A percentile compares a stretch with the other conserved stretches of the same genome.
phyloP scores from a whole-genome alignment of 2,113 vertebrate genomes.

The Prinia subflava region DNA sequence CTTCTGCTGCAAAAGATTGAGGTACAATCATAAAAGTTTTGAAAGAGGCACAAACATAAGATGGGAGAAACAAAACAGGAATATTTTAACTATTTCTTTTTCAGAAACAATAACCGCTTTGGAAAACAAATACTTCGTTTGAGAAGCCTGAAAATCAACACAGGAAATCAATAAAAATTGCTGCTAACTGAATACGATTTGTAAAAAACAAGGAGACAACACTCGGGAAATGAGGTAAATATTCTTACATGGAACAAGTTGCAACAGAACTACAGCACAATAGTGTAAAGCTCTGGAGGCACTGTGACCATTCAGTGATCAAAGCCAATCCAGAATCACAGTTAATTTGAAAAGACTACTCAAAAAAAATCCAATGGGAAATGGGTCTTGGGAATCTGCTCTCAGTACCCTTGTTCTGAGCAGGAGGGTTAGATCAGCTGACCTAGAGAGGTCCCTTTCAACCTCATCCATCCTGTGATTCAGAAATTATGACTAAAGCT shows the following conservation, averaged over 20 bases:
- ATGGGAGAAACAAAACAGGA: neutral
- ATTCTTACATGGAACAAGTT: neutral
- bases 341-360: neutral
- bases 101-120: neutral
- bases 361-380: neutral
- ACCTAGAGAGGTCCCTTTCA: neutral
- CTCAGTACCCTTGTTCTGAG: neutral
- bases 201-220: neutral
- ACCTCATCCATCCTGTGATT: neutral
- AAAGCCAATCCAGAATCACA: neutral
- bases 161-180: neutral
- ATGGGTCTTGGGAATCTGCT: neutral
- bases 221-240: neutral
- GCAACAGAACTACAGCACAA: neutral
- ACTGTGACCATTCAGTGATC: neutral
- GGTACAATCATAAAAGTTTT: neutral
- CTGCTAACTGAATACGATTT: neutral
- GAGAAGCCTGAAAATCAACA: neutral
- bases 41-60: neutral
- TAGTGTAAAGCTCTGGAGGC: neutral
- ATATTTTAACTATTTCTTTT: neutral
- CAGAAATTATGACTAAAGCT: neutral
- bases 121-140: neutral
- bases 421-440: neutral
- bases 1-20: neutral